phyloP scores from a whole-genome alignment of 1,140 invertebrate genomes.

The Tetramorium simillimum region DNA sequence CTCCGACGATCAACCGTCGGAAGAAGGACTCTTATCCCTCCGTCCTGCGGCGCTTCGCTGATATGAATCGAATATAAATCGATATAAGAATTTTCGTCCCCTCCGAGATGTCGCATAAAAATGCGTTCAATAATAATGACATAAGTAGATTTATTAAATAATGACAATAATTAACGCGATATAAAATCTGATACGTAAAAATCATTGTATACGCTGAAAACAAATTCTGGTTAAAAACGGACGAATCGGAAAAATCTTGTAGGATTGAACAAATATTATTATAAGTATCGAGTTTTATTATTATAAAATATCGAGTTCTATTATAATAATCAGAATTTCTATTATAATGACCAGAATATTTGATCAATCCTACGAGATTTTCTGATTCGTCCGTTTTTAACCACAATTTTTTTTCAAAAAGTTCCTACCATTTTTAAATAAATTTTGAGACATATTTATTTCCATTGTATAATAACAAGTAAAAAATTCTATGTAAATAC shows the following conservation, averaged over 20 bases:
- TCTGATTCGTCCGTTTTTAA: too few species aligned
- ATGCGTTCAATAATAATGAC: not conserved
- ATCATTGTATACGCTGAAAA: not conserved
- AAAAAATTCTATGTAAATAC: not conserved
- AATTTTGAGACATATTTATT: not conserved
- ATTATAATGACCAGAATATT: too few species aligned
- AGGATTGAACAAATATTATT: too few species aligned
- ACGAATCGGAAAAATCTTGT: too few species aligned
- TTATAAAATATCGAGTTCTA: too few species aligned
- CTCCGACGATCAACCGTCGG: slow-evolving; percentile 41
- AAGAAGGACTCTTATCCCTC: slow-evolving; percentile 48
- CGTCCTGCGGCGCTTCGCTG: slow-evolving; percentile 24
- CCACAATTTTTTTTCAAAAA: not conserved
- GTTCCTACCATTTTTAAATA: not conserved
- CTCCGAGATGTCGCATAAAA: not conserved
- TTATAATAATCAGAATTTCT: too few species aligned
- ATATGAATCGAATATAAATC: slow-evolving; percentile 35
- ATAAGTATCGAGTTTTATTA: too few species aligned
- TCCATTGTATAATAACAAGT: not conserved
- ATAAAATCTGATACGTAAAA: too few species aligned
- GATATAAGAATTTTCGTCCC: not conserved
- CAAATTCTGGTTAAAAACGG: too few species aligned
- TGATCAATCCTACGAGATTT: too few species aligned
- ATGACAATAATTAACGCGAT: not conserved
- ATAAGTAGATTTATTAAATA: not conserved